A percentile compares a stretch with the other conserved stretches of the same genome.
Evolutionary conservation across 2,797 vertebrate species (phyloP).

Genomic region (Sebastiscus tertius): DNA sequence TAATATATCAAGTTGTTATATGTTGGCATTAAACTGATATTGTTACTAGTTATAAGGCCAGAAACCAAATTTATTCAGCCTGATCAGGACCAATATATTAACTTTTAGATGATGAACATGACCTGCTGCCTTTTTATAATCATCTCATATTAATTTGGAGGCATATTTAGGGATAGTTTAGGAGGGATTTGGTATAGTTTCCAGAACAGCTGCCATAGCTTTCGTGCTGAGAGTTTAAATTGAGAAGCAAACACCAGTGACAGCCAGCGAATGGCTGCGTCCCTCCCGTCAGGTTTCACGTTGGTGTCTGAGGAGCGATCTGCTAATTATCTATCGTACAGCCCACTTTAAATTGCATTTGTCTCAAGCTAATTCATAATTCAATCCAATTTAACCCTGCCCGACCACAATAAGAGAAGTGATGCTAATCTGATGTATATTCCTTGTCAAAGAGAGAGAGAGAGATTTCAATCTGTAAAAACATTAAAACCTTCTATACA

Average conservation of each 20-base stretch:
- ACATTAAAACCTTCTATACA: neutral
- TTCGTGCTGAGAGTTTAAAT: neutral
- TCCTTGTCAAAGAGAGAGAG: slow-evolving; percentile 4
- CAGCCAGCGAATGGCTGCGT: neutral
- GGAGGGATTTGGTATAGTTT: neutral
- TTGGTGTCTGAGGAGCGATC: slow-evolving; percentile 1
- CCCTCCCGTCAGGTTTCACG: neutral
- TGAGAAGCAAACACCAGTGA: neutral
- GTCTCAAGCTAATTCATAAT: slow-evolving; percentile 43
- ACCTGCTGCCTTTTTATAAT: neutral
- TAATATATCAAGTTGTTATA: neutral
- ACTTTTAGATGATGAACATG: neutral
- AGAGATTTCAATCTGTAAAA: neutral
- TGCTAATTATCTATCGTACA: slow-evolving; percentile 32
- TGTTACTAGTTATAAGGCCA: neutral
- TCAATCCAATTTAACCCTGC: slow-evolving; percentile 34
- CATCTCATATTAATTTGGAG: slow-evolving; percentile 2
- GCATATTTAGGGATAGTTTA: neutral
- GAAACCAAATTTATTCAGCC: neutral
- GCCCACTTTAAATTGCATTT: slow-evolving; percentile 44
- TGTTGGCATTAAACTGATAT: neutral
- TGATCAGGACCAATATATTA: neutral
- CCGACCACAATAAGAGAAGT: slow-evolving; percentile 11
- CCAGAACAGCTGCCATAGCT: neutral
- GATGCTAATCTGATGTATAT: neutral